Evolutionary conservation across 2,113 vertebrate genomes (phyloP), one percentile per base, ranked within the genome.

Genomic region (Emydocephalus ijimae): DNA sequence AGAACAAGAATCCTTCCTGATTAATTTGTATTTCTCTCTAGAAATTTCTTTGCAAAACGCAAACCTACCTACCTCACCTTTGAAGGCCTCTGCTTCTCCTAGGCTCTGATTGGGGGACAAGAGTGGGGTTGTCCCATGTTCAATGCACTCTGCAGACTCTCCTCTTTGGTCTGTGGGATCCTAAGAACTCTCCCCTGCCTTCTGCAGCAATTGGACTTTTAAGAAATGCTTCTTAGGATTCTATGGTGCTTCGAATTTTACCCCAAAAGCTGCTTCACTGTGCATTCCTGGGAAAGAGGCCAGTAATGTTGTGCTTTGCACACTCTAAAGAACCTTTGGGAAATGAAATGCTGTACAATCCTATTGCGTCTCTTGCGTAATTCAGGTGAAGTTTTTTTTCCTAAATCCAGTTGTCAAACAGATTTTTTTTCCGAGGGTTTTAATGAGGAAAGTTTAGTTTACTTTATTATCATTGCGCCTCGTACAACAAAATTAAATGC

Each of bases 1-100:
- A 43, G 4, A 85, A 23, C 52, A 45, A 54, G 24, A 90, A 87
- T 93, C 69, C 61, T 90, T 94, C 48, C 56, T 94, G 94, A 48
- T 89, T 93, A 93, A 15, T 6, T 59, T 45, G 23, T 52, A 39
- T 29, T 11, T 87, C 91, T 7, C 24, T 93, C 1, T 9, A 93
- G 15, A 52, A 91, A 93, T 45, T 93, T 92, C 11, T 59, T 21
- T 52, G 39, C 48, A 18, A 34, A 85, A 87, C 26, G 45, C 89
- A 85, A 96, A 92, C 12, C 54, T 92, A 1, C 45, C 55, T 29
- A 7, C 4, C 8, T 55, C 3, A 39, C 88, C 89, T 92, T 39
- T 39, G 20, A 48, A 87, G 57, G 45, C 92, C 94, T 89, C 14
- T 45, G 21, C 43, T 90, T 81, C 56, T 94, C 69, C 89, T 94